These are phyloP conservation scores for Caloenas nicobarica DNA, from an alignment of 2,113 vertebrate species.

Conservation along the genomic window DNA sequence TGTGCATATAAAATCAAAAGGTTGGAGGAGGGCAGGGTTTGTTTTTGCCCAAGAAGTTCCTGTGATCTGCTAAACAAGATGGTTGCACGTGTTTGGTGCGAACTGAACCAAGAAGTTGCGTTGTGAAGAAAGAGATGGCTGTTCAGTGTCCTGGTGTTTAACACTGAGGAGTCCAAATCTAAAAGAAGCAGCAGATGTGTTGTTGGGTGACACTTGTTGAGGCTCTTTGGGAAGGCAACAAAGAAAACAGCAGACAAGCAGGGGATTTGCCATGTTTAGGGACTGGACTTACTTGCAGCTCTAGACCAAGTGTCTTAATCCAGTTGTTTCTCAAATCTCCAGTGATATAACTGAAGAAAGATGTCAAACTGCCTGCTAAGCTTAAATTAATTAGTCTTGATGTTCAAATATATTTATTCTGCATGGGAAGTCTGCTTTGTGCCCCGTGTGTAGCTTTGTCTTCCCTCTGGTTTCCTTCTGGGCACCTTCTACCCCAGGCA, in stretches of 20 bases:
- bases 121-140: not conserved
- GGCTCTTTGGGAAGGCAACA: not conserved
- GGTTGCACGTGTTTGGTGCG: not conserved
- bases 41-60: not conserved
- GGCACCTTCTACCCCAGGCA: rapidly evolving
- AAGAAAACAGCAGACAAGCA: not conserved
- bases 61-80: not conserved
- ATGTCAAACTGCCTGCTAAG: not conserved
- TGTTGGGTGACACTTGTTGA: not conserved
- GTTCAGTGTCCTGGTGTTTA: not conserved
- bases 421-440: not conserved
- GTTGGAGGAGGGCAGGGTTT: not conserved
- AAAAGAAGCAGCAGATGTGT: not conserved
- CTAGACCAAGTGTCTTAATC: not conserved
- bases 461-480: not conserved
- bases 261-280: not conserved
- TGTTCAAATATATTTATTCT: not conserved
- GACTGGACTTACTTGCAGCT: not conserved
- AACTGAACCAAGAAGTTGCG: not conserved
- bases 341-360: not conserved
- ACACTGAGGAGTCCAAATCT: not conserved
- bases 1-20: constrained; percentile 1
- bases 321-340: not conserved
- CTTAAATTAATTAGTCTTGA: not conserved
- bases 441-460: not conserved